Evolutionary conservation across 2,113 vertebrate genomes (phyloP), one percentile per base, ranked within the genome.

Genomic region (Globicephala melas): DNA sequence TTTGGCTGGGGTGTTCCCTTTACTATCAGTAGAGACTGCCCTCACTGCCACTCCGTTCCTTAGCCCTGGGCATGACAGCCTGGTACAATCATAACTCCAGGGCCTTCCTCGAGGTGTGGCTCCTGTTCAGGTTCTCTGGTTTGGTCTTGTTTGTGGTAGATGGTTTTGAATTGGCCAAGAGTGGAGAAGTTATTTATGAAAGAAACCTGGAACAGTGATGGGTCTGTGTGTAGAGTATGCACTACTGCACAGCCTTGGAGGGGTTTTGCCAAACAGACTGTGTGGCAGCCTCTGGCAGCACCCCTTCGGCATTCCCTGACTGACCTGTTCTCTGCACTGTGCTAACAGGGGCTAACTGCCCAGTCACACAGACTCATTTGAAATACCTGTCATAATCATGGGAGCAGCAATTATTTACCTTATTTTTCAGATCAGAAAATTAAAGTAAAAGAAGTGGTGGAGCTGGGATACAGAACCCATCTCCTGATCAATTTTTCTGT

Each of bases 161-260:
- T 81, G 5, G 33, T 62, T 96, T 80, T 96, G 31, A 67, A 53
- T 74, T 89, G 88, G 41, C 89, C 36, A 76, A 33, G 65, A 74
- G 20, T 8, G 26, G 95, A 79, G 73, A 63, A 41, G 11, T 38
- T 53, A 1, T 74, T 79, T 82, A 50, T 83, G 44, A 79, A 82
- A 76, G 50, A 81, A 38, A 44, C 23, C 41, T 47, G 53, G 76
- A 81, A n/a, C 15, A 58, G 31, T 41, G 58, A 28, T 18, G 65
- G 60, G n/a, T 88, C 63, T 74, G 6, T 38, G 23, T n/a, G 31
- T 9, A 50, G 67, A n/a, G 15, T 14, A 11, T 4, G 3, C 33
- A 21, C n/a, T 50, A 6, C n/a, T 25, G 8, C 8, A 3, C 8
- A 53, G 17, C 20, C 55, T 14, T 84, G 58, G 50, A 58, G 38